phyloP scores from a whole-genome alignment of 2,888 invertebrate species.

The Lasioglossum marginatum region DNA sequence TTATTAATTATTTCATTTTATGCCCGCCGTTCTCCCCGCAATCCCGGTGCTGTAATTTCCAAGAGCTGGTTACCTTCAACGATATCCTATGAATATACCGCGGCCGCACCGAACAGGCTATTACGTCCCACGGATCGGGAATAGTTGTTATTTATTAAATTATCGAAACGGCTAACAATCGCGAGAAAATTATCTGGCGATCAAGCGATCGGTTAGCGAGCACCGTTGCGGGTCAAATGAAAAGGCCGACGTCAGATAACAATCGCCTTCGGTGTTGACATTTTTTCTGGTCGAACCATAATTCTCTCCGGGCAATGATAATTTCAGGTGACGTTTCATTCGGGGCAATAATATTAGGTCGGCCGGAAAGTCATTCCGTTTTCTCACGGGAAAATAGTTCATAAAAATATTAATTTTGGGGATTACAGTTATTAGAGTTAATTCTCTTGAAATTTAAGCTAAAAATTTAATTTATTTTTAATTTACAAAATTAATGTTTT shows the following conservation, averaged over 20 bases:
- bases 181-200: background rate
- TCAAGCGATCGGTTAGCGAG: background rate
- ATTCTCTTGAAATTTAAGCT: too few relatives aligned
- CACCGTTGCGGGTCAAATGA: background rate
- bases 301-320: too few relatives aligned
- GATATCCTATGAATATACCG: background rate
- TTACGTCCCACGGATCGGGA: background rate
- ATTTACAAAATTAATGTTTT: too few relatives aligned
- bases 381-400: too few relatives aligned
- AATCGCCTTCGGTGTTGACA: background rate
- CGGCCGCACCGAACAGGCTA: background rate
- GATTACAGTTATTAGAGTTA: too few relatives aligned
- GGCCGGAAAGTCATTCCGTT: too few relatives aligned
- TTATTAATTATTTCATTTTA: constrained; percentile 26
- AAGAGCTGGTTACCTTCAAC: constrained; percentile 4
- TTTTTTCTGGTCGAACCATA: background rate
- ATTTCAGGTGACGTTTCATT: too few relatives aligned
- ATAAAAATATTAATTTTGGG: too few relatives aligned
- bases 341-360: too few relatives aligned
- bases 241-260: background rate
- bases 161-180: background rate
- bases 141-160: constrained; percentile 2
- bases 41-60: background rate
- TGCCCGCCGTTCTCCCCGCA: background rate
- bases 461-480: too few relatives aligned